Conservation (phyloP, 2,888 invertebrate species). For the Dryadula phaetusa region DNA sequence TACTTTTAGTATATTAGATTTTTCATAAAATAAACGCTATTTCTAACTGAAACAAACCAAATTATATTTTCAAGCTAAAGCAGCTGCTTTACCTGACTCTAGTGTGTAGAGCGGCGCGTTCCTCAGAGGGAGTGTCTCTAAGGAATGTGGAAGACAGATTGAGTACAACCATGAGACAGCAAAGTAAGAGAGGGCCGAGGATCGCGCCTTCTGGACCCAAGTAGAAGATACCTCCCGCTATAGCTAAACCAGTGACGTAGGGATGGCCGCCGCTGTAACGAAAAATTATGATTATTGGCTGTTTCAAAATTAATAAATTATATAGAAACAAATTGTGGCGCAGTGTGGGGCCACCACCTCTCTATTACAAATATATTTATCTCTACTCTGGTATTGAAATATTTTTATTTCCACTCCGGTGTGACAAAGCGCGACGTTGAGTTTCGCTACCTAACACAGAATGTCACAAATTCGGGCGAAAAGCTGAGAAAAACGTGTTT, state of each 20-base stretch:
- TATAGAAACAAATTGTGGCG: too few relatives aligned
- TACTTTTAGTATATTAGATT: neutral
- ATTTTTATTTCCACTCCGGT: too few relatives aligned
- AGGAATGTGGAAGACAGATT: slow-evolving; percentile 91
- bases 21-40: slow-evolving; percentile 4
- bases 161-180: slow-evolving; percentile 96
- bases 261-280: slow-evolving; percentile 94
- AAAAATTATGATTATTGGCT: neutral
- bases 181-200: slow-evolving; percentile 96
- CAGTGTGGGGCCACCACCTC: too few relatives aligned
- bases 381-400: too few relatives aligned
- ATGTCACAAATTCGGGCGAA: too few relatives aligned
- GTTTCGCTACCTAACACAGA: too few relatives aligned
- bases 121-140: slow-evolving; percentile 87
- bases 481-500: too few relatives aligned
- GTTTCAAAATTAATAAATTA: too few relatives aligned
- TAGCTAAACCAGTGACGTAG: slow-evolving; percentile 97
- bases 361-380: too few relatives aligned
- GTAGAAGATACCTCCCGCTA: slow-evolving; percentile 99
- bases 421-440: too few relatives aligned
- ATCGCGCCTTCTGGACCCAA: slow-evolving; percentile 98
- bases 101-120: slow-evolving; percentile 78
- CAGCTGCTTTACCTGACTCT: slow-evolving; percentile 75
- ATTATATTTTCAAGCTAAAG: neutral
- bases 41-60: neutral